phyloP scores from a whole-genome alignment of 2,113 vertebrate species.

The Epinephelus lanceolatus region DNA sequence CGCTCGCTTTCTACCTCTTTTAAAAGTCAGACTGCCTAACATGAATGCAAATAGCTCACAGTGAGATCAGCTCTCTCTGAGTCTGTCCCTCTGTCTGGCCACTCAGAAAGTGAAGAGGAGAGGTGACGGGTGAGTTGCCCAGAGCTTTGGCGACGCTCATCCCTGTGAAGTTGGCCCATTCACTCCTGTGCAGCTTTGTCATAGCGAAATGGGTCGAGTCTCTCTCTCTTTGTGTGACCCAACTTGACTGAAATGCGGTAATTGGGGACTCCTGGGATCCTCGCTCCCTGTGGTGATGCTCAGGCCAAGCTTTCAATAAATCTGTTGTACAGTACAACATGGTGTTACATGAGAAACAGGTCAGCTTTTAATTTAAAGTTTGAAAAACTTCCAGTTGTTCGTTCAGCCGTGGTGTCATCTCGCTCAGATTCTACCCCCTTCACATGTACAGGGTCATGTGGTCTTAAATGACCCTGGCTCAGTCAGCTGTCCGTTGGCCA shows the following conservation, averaged over 20 bases:
- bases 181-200: conserved; percentile 59
- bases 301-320: conserved; percentile 48
- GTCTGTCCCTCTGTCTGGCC: conserved; percentile 23
- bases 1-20: background rate
- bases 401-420: conserved; percentile 7
- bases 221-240: conserved; percentile 70
- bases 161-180: conserved; percentile 55
- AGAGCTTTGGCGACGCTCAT: conserved; percentile 42
- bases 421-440: background rate
- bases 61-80: conserved; percentile 2
- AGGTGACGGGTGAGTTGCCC: conserved; percentile 31
- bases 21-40: background rate
- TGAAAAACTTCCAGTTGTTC: conserved; percentile 21
- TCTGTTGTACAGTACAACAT: conserved; percentile 49
- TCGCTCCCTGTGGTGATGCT: conserved; percentile 60
- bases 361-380: conserved; percentile 45
- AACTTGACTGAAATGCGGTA: conserved; percentile 74
- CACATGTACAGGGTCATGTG: background rate
- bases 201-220: conserved; percentile 62
- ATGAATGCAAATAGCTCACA: background rate
- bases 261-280: conserved; percentile 67
- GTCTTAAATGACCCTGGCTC: background rate
- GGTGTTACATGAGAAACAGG: conserved; percentile 59
- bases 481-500: background rate
- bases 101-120: conserved; percentile 47